A percentile compares a stretch with the other conserved stretches of the same genome.
phyloP scores from a whole-genome alignment of 2,888 invertebrate species.

The Noctuana brunneofusca region DNA sequence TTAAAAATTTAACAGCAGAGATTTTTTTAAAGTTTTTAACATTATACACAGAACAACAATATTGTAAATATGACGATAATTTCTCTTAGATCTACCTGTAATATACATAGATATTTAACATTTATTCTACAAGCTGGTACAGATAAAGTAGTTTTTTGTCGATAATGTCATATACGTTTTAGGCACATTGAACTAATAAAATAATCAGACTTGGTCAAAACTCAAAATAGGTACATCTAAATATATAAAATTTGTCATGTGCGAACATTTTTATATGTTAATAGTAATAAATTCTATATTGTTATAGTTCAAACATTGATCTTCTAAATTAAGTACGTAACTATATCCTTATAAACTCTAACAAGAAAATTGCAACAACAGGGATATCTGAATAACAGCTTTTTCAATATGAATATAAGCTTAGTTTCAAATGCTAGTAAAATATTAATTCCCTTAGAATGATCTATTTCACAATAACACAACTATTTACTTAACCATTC shows the following conservation, averaged over 20 bases:
- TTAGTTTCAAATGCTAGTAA: conserved; percentile 13
- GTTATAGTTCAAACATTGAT: conserved; percentile 10
- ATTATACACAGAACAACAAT: conserved; percentile 19
- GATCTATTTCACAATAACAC: conserved; percentile 16
- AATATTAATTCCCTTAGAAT: conserved; percentile 4
- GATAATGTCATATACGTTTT: conserved; percentile 40
- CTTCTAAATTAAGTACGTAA: neutral
- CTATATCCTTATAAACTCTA: conserved; percentile 8
- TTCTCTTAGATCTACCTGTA: conserved; percentile 17
- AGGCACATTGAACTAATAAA: conserved; percentile 61
- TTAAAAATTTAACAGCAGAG: conserved; percentile 17
- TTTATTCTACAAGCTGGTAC: conserved; percentile 27
- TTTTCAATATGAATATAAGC: conserved; percentile 28
- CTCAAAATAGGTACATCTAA: conserved; percentile 30
- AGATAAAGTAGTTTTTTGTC: conserved; percentile 22
- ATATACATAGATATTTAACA: conserved; percentile 1
- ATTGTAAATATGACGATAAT: conserved; percentile 17
- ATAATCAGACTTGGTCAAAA: conserved; percentile 41
- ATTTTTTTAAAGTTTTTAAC: conserved; percentile 24
- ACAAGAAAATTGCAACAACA: conserved; percentile 13
- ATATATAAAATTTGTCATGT: conserved; percentile 25
- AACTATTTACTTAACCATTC: neutral
- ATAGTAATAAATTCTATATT: conserved; percentile 9
- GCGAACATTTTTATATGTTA: conserved; percentile 20
- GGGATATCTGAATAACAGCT: conserved; percentile 25